Percentiles rank a stretch among this genome's conserved stretches.
Conservation (phyloP, 2,888 invertebrate genomes). For the Slavum lentiscoides region DNA sequence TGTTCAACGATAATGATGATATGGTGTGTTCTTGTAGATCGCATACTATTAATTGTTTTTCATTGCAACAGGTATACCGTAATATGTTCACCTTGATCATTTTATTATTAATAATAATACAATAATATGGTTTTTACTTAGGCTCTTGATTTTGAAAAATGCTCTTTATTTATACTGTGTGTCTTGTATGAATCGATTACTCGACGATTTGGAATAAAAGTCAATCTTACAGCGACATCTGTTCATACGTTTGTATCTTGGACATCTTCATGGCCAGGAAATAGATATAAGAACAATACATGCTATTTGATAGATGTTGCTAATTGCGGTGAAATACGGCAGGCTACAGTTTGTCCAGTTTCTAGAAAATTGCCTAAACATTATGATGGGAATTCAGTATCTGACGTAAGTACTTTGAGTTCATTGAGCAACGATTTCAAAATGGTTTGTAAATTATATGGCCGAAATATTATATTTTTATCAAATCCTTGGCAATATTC, state of each 20-base stretch:
- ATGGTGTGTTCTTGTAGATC: slow-evolving; percentile 10
- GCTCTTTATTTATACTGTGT: slow-evolving; percentile 33
- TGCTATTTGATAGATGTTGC: slow-evolving; percentile 34
- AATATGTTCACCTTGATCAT: not conserved
- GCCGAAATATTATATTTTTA: too few relatives aligned
- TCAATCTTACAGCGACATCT: slow-evolving; percentile 31
- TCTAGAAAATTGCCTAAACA: slow-evolving; percentile 27
- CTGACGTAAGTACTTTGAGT: slow-evolving; percentile 12
- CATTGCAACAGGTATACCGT: slow-evolving; percentile 22
- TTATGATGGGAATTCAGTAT: slow-evolving; percentile 6
- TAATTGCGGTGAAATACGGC: slow-evolving; percentile 1
- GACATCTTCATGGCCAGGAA: slow-evolving; percentile 43
- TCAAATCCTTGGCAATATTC: too few relatives aligned
- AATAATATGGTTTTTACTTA: slow-evolving; percentile 10
- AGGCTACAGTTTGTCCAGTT: slow-evolving; percentile 34
- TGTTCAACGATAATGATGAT: not conserved
- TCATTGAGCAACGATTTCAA: too few relatives aligned
- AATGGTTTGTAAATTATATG: too few relatives aligned
- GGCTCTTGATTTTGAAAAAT: slow-evolving; percentile 27
- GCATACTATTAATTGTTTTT: slow-evolving; percentile 27
- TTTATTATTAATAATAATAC: not conserved
- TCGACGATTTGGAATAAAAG: slow-evolving; percentile 41
- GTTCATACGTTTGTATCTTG: slow-evolving; percentile 40
- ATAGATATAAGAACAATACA: not conserved
- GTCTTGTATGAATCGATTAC: slow-evolving; percentile 41